These are phyloP conservation scores for Malurus leucopterus DNA, from an alignment of 2,797 vertebrate genomes.

Conservation along the genomic window DNA sequence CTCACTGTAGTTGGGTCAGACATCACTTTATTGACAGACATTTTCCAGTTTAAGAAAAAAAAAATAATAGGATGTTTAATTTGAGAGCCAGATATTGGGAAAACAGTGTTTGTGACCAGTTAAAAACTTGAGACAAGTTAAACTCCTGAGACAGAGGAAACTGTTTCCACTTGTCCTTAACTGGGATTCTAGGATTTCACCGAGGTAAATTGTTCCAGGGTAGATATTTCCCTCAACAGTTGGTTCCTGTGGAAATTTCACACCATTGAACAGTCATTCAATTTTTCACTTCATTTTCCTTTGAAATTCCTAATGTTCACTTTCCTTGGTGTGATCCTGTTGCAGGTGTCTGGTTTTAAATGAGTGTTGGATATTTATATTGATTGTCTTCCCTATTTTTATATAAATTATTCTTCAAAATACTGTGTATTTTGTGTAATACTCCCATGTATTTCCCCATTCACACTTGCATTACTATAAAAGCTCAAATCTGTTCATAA, in stretches of 20 bases:
- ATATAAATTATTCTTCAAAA: background rate
- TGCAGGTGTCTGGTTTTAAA: background rate
- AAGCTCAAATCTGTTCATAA: background rate
- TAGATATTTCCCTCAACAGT: background rate
- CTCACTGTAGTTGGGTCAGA: fast-evolving
- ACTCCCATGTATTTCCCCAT: fast-evolving
- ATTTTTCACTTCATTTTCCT: background rate
- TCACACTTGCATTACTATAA: background rate
- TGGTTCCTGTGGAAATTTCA: background rate
- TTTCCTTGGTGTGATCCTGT: background rate
- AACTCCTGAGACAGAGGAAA: background rate
- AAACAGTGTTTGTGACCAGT: background rate
- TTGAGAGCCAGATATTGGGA: background rate
- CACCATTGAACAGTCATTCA: fast-evolving
- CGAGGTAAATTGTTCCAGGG: background rate
- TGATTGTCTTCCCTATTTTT: background rate
- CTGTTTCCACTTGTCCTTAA: background rate
- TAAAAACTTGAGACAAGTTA: background rate
- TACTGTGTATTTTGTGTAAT: background rate
- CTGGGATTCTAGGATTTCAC: background rate
- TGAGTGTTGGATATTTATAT: background rate
- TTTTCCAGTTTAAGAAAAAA: background rate
- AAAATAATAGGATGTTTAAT: background rate
- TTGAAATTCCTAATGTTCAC: background rate
- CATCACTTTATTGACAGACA: background rate